Conservation (phyloP, 2,888 invertebrate genomes). For the Hirtodrosophila trivittata region DNA sequence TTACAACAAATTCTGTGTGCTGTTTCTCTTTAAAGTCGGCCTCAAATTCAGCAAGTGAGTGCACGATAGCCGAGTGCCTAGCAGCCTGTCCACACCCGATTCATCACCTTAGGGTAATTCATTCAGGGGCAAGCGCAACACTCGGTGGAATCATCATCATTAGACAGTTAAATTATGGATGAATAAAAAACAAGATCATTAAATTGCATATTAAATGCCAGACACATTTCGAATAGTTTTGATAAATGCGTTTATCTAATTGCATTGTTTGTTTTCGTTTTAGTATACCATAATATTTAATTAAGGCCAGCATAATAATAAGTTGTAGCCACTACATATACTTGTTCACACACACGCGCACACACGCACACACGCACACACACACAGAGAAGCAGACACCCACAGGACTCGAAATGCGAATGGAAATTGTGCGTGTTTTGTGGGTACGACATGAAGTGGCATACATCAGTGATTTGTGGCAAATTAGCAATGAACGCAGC, state of each 20-base stretch:
- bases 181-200: slow-evolving; percentile 49
- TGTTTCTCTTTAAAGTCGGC: slow-evolving; percentile 48
- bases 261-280: slow-evolving; percentile 24
- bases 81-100: slow-evolving; percentile 4
- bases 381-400: background rate
- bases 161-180: slow-evolving; percentile 50
- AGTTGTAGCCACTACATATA: background rate
- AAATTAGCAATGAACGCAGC: slow-evolving; percentile 14
- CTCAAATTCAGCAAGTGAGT: slow-evolving; percentile 73
- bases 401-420: background rate
- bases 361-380: background rate
- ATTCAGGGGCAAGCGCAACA: slow-evolving; percentile 5
- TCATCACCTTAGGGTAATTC: slow-evolving; percentile 12
- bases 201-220: slow-evolving; percentile 32
- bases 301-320: slow-evolving; percentile 6
- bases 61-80: slow-evolving; percentile 32
- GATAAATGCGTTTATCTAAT: slow-evolving; percentile 23
- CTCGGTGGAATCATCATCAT: slow-evolving; percentile 30
- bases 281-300: slow-evolving; percentile 12
- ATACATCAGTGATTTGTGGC: slow-evolving; percentile 34
- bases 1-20: background rate
- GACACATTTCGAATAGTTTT: slow-evolving; percentile 6
- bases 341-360: background rate
- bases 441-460: slow-evolving; percentile 12
- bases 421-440: slow-evolving; percentile 7